These are phyloP conservation scores for Neotragus moschatus DNA, from an alignment of 2,113 vertebrate genomes.

Conservation along the genomic window DNA sequence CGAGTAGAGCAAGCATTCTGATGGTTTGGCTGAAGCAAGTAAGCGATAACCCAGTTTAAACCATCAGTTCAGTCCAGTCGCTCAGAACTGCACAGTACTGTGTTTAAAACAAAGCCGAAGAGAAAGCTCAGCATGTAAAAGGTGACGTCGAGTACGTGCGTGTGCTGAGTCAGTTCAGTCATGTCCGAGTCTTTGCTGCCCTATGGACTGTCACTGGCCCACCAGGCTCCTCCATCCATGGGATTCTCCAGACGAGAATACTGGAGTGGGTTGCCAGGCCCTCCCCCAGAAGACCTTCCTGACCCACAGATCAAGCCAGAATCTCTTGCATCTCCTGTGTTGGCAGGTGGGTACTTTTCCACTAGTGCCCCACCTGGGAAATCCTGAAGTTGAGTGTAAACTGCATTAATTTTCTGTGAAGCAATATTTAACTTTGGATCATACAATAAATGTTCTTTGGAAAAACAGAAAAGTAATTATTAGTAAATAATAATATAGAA, in stretches of 20 bases:
- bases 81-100: neutral
- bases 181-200: neutral
- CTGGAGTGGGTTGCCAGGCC: neutral
- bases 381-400: neutral
- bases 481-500: neutral
- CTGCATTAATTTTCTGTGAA: neutral
- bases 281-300: neutral
- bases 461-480: neutral
- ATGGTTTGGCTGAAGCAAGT: neutral
- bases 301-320: neutral
- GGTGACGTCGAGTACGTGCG: neutral
- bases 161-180: neutral
- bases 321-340: neutral
- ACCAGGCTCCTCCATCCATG: neutral
- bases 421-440: neutral
- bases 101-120: neutral
- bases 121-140: neutral
- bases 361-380: neutral
- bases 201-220: rapidly evolving
- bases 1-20: neutral
- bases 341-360: neutral
- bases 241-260: neutral
- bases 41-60: neutral
- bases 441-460: neutral
- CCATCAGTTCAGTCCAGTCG: neutral